Conservation (phyloP, 2,113 vertebrate genomes). For the Aphyosemion australe region DNA sequence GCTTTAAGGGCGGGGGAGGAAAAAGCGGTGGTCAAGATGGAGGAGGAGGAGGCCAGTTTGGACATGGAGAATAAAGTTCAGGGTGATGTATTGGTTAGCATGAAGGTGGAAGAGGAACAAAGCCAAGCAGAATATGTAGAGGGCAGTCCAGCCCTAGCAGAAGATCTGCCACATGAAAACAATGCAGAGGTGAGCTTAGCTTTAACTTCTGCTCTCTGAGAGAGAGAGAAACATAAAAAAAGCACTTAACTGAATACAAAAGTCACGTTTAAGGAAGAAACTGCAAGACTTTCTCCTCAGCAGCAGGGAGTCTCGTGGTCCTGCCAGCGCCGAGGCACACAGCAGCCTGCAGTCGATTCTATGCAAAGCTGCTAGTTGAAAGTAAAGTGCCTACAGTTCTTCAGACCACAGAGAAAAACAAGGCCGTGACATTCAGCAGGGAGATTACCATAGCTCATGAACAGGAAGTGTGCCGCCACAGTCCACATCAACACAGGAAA, state of each 20-base stretch:
- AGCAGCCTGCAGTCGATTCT: constrained; percentile 25
- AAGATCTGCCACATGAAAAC: constrained; percentile 27
- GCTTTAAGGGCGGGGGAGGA: constrained; percentile 58
- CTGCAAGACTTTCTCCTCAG: background rate
- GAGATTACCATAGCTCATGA: constrained; percentile 68
- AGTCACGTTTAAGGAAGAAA: constrained; percentile 27
- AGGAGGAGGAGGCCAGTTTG: constrained; percentile 69
- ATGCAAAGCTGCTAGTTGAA: constrained; percentile 62
- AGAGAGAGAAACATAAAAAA: constrained; percentile 7
- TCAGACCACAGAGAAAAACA: constrained; percentile 71
- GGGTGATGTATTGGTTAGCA: constrained; percentile 14
- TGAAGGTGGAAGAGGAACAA: constrained; percentile 39
- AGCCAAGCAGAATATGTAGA: constrained; percentile 20
- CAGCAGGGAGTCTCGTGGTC: constrained; percentile 9
- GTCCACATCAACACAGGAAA: constrained; percentile 72
- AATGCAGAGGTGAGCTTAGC: constrained; percentile 42
- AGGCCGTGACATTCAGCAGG: constrained; percentile 72
- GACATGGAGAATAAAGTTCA: constrained; percentile 44
- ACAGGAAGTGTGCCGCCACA: constrained; percentile 73
- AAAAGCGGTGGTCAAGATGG: constrained; percentile 60
- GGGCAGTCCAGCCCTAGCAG: constrained; percentile 11
- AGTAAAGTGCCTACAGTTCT: constrained; percentile 70
- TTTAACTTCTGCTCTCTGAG: constrained; percentile 59
- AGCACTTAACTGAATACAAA: constrained; percentile 35
- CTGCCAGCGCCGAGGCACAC: constrained; percentile 21